A percentile compares a stretch with the other conserved stretches of the same genome.
phyloP scores from a whole-genome alignment of 2,888 invertebrate genomes.

The Eilema depressum region DNA sequence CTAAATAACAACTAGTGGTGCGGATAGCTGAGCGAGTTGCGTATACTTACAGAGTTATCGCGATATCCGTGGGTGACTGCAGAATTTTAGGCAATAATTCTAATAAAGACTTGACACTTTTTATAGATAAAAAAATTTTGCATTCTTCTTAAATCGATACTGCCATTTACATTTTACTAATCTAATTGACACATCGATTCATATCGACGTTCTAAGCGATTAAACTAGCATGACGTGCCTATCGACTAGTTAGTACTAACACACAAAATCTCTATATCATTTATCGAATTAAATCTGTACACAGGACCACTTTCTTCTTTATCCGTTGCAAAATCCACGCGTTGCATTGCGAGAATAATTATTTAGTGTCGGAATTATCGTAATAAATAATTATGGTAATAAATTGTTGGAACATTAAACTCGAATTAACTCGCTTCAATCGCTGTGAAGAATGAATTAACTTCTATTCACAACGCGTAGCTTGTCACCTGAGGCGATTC shows the following conservation, averaged over 20 bases:
- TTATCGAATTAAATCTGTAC: neutral
- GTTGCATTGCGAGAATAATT: neutral
- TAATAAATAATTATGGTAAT: no score
- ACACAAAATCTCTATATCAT: no score
- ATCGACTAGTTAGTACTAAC: neutral
- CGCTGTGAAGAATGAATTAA: neutral
- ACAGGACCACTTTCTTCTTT: neutral
- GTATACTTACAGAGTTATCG: constrained; percentile 54
- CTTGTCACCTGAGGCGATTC: neutral
- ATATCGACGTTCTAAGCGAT: constrained; percentile 14
- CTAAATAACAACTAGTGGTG: constrained; percentile 72
- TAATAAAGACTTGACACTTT: constrained; percentile 82
- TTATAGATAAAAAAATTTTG: constrained; percentile 78
- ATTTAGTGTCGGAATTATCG: neutral
- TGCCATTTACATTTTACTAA: constrained; percentile 80
- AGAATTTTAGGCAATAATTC: constrained; percentile 79
- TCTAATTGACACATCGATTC: constrained; percentile 56
- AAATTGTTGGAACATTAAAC: neutral
- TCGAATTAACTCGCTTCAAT: neutral
- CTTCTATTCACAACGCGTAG: neutral
- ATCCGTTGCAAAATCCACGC: neutral
- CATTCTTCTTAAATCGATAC: constrained; percentile 75
- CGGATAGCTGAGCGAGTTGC: constrained; percentile 75
- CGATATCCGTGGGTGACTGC: constrained; percentile 64
- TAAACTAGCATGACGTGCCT: constrained; percentile 7